Evolutionary conservation across 2,888 invertebrate species (phyloP).

Genomic region (Zaprionus lineosus): DNA sequence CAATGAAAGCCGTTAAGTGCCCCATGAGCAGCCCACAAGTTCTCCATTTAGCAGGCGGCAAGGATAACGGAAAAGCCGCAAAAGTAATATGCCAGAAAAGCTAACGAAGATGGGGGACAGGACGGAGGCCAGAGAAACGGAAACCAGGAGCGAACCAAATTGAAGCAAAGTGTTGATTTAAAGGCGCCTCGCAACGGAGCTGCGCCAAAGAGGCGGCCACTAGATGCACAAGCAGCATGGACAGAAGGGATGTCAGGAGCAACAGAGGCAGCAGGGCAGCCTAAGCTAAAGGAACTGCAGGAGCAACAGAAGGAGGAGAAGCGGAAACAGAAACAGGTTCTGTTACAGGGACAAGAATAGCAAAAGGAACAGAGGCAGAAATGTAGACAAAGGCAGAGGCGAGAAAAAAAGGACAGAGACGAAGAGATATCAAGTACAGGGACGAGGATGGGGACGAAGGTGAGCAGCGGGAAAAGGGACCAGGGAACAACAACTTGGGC

Average conservation of each 20-base stretch:
- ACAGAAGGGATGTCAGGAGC: too few species aligned
- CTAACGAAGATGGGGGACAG: conserved; percentile 3
- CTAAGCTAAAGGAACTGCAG: too few species aligned
- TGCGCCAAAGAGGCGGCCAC: neutral
- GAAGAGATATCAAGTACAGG: too few species aligned
- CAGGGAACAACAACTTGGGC: conserved; percentile 42
- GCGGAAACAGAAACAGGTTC: too few species aligned
- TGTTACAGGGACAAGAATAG: neutral
- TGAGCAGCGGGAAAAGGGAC: neutral
- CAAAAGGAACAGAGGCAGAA: neutral
- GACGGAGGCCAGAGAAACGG: neutral
- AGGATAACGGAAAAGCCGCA: conserved; percentile 49
- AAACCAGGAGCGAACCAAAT: neutral
- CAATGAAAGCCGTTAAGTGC: conserved; percentile 69
- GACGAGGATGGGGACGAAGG: neutral
- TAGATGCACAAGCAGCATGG: too few species aligned
- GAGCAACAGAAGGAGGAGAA: neutral
- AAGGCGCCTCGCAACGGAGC: conserved; percentile 18
- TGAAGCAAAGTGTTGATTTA: conserved; percentile 52
- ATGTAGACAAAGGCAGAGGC: neutral
- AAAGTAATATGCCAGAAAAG: conserved; percentile 47
- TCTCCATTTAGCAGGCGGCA: conserved; percentile 48
- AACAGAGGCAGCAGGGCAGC: too few species aligned
- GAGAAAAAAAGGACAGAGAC: neutral
- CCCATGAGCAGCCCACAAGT: conserved; percentile 50